phyloP scores from a whole-genome alignment of 2,797 vertebrate species.

The Falco berigora region DNA sequence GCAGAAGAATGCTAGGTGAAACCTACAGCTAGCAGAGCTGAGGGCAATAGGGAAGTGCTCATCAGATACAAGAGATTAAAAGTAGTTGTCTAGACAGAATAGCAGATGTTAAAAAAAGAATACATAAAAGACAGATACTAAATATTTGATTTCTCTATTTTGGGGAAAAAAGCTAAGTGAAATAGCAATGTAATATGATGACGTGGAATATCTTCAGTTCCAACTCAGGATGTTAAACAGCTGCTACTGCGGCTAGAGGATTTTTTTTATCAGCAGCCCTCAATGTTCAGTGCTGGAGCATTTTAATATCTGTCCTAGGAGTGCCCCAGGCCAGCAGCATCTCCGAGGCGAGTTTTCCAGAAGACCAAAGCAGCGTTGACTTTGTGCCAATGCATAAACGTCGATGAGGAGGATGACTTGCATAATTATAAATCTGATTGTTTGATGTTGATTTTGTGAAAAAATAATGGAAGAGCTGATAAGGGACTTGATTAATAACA shows the following conservation, averaged over 20 bases:
- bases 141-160: slow-evolving; percentile 48
- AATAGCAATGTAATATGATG: not conserved
- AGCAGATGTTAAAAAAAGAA: not conserved
- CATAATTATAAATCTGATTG: slow-evolving; percentile 61
- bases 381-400: not conserved
- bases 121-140: not conserved
- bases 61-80: not conserved
- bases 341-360: not conserved
- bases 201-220: not conserved
- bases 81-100: slow-evolving; percentile 38
- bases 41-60: not conserved
- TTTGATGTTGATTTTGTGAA: slow-evolving; percentile 59
- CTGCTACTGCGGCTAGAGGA: not conserved
- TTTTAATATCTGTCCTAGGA: not conserved
- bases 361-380: not conserved
- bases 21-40: not conserved
- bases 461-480: slow-evolving; percentile 55
- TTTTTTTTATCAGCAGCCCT: not conserved
- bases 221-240: not conserved
- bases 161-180: not conserved
- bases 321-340: not conserved
- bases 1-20: not conserved
- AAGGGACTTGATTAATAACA: slow-evolving; percentile 65
- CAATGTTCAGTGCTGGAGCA: not conserved
- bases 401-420: slow-evolving; percentile 14